phyloP scores from a whole-genome alignment of 2,113 vertebrate genomes.

The Cyprinus carpio region DNA sequence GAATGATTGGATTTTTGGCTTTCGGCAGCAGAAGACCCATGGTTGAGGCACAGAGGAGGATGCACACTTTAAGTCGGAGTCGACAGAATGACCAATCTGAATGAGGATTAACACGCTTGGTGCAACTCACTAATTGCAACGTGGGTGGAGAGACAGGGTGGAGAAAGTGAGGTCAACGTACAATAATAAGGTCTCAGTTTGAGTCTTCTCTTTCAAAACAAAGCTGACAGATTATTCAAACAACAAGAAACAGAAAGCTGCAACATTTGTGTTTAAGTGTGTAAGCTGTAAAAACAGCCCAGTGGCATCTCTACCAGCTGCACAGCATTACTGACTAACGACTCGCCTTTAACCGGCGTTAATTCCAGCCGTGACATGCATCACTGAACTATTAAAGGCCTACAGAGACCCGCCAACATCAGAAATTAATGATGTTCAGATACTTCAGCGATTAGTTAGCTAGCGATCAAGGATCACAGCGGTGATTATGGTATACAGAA shows the following conservation, averaged over 20 bases:
- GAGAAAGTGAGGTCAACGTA: constrained; percentile 6
- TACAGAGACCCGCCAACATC: background rate
- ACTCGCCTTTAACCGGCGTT: background rate
- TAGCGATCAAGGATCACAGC: constrained; percentile 16
- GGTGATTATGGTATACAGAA: background rate
- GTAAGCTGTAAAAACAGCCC: background rate
- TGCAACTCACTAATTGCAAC: background rate
- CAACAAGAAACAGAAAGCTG: background rate
- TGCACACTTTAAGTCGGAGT: background rate
- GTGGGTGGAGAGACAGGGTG: constrained; percentile 26
- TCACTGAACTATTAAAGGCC: constrained; percentile 8
- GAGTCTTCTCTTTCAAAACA: constrained; percentile 7
- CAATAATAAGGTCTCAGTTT: background rate
- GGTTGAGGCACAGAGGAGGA: background rate
- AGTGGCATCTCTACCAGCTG: constrained; percentile 32
- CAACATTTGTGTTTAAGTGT: background rate
- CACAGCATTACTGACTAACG: constrained; percentile 22
- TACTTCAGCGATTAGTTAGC: background rate
- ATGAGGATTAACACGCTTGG: background rate
- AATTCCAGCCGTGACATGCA: constrained; percentile 14
- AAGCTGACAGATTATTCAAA: background rate
- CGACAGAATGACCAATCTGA: background rate
- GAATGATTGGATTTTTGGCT: constrained; percentile 25
- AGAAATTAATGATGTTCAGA: background rate
- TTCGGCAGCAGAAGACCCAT: constrained; percentile 10